Conservation (phyloP, 2,797 vertebrate species). For the Argyrosomus regius region DNA sequence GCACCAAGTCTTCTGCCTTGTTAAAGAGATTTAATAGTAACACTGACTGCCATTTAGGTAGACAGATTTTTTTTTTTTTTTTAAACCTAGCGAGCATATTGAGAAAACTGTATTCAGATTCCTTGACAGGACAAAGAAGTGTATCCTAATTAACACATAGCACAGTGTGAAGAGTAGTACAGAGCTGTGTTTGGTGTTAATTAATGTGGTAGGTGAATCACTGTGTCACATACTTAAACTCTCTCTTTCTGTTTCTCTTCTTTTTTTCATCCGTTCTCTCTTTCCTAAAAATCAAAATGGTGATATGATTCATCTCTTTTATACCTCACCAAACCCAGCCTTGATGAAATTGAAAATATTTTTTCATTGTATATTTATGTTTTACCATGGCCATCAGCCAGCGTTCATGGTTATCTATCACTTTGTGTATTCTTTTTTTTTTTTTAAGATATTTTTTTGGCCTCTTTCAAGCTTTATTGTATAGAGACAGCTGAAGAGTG, state of each 20-base stretch:
- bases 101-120: background rate
- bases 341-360: background rate
- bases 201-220: background rate
- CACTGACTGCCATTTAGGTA: background rate
- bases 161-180: background rate
- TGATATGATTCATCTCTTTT: background rate
- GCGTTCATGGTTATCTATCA: background rate
- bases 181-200: background rate
- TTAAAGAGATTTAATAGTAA: background rate
- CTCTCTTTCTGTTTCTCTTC: background rate
- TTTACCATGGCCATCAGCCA: background rate
- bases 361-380: background rate
- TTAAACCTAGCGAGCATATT: no score
- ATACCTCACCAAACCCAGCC: background rate
- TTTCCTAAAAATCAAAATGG: background rate
- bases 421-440: background rate
- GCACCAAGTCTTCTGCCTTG: background rate
- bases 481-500: no score
- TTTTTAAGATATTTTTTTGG: no score
- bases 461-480: no score
- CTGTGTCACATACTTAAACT: background rate
- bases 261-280: background rate
- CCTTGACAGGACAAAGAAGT: conserved; percentile 4
- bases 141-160: conserved; percentile 9
- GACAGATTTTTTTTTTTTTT: background rate